These are phyloP conservation scores for Sebastes kiyomatsui DNA, from an alignment of 2,797 vertebrate species.

Conservation along the genomic window DNA sequence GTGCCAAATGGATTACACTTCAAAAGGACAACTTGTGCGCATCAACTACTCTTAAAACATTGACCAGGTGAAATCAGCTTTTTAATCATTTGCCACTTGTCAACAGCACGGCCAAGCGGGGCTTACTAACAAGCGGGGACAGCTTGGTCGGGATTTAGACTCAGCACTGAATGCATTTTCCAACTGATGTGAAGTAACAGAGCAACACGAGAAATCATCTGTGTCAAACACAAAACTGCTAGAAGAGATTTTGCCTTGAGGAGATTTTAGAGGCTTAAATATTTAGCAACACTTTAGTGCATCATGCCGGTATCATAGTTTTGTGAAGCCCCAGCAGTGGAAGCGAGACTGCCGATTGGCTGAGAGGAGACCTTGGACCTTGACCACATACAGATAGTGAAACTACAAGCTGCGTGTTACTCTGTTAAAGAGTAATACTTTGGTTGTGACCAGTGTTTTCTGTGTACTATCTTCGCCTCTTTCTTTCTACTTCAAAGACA, in stretches of 20 bases:
- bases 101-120: neutral
- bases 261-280: slow-evolving; percentile 16
- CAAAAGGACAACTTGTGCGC: neutral
- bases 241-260: slow-evolving; percentile 4
- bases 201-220: neutral
- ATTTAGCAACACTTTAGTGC: slow-evolving; percentile 14
- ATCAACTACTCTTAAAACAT: slow-evolving; percentile 10
- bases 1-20: slow-evolving; percentile 30
- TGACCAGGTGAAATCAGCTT: slow-evolving; percentile 34
- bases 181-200: neutral
- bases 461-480: neutral
- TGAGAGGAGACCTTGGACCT: slow-evolving; percentile 15
- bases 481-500: neutral
- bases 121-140: neutral
- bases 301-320: neutral
- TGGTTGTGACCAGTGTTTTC: neutral
- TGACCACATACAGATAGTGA: neutral
- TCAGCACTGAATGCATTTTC: neutral
- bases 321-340: neutral
- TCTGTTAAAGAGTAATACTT: slow-evolving; percentile 3
- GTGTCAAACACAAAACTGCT: slow-evolving; percentile 1
- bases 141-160: neutral
- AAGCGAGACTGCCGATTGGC: slow-evolving; percentile 13
- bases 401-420: neutral
- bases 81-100: slow-evolving; percentile 39